These are phyloP conservation scores for Seriola rivoliana DNA, from an alignment of 2,113 vertebrate genomes.

Conservation along the genomic window DNA sequence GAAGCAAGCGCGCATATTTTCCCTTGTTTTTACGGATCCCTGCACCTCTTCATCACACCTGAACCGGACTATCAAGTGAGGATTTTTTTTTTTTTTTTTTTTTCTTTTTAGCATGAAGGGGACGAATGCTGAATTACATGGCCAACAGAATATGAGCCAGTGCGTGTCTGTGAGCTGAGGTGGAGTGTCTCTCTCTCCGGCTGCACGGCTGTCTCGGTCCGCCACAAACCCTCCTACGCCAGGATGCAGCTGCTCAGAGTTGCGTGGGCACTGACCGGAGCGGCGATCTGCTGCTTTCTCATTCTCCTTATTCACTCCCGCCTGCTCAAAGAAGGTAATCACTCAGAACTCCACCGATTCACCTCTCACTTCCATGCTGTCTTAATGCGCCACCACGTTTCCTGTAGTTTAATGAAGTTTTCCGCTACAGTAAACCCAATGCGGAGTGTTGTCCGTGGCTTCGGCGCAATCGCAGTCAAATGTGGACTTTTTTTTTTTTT, in stretches of 20 bases:
- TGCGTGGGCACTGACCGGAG: slow-evolving; percentile 96
- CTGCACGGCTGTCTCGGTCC: slow-evolving; percentile 87
- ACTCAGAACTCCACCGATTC: slow-evolving; percentile 14
- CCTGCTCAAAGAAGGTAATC: slow-evolving; percentile 97
- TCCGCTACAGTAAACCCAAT: slow-evolving; percentile 1
- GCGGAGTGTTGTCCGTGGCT: not conserved
- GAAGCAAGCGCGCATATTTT: slow-evolving; percentile 40
- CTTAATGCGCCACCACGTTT: not conserved
- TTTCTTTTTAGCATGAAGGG: slow-evolving; percentile 10
- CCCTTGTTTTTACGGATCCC: slow-evolving; percentile 25
- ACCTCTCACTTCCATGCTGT: not conserved
- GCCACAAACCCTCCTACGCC: slow-evolving; percentile 79
- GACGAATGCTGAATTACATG: slow-evolving; percentile 34
- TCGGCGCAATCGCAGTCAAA: not conserved
- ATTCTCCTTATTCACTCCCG: slow-evolving; percentile 95
- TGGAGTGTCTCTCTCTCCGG: slow-evolving; percentile 78
- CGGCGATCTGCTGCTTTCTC: slow-evolving; percentile 96
- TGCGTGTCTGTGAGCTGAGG: slow-evolving; percentile 75
- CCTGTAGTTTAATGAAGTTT: slow-evolving; percentile 52
- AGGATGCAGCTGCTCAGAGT: slow-evolving; percentile 98
- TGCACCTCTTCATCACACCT: slow-evolving; percentile 3
- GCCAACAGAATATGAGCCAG: slow-evolving; percentile 65
- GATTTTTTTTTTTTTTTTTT: slow-evolving; percentile 23
- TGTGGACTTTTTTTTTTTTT: not conserved
- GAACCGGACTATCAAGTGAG: slow-evolving; percentile 60